Evolutionary conservation across 2,113 vertebrate genomes (phyloP), one percentile per base, ranked within the genome.

Genomic region (Sander vitreus): DNA sequence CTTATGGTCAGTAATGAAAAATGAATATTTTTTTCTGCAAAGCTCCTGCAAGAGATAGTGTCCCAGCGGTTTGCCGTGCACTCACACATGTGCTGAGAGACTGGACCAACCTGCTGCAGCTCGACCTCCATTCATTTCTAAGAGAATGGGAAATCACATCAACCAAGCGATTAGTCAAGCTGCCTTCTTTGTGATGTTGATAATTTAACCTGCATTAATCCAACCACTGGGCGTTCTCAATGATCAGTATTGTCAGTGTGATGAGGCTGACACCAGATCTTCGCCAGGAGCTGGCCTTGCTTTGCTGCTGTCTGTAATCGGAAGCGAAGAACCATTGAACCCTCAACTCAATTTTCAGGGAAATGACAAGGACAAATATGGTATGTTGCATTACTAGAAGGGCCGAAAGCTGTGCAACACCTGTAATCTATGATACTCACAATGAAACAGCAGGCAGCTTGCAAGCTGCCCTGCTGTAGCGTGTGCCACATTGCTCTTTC

Each of bases 331-430:
- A 84, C 50, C 68, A 68, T 58, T 85, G 88, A 89, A 89, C 90
- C 83, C 60, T 93, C 84, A 90, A 85, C 93, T 91, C 90, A 91
- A 92, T 94, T 90, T 93, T 77, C 84, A 84, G 54, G 27, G 63
- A 81, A 76, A 79, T 89, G 90, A 91, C 88, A 87, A 60, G 82
- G 87, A 92, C 88, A 91, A 87, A 91, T 89, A 86, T 78, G 70
- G 69, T 74, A 59, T 73, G 79, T 86, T 76, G 43, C 75, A 23
- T 19, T 75, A 57, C 73, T 65, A 73, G 59, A 64, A 66, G 74
- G 60, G 72, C 50, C 12, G 8, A 75, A 77, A 84, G 68, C 80
- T 62, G 58, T 9, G 27, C 25, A 78, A 48, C 54, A 76, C 70
- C 33, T 51, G 81, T 85, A 81, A 88, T 89, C 72, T 74, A 71